Percentiles rank a stretch among this genome's conserved stretches.
These are phyloP conservation scores for Lasius fuliginosus DNA, from an alignment of 2,888 invertebrate species.

Conservation along the genomic window DNA sequence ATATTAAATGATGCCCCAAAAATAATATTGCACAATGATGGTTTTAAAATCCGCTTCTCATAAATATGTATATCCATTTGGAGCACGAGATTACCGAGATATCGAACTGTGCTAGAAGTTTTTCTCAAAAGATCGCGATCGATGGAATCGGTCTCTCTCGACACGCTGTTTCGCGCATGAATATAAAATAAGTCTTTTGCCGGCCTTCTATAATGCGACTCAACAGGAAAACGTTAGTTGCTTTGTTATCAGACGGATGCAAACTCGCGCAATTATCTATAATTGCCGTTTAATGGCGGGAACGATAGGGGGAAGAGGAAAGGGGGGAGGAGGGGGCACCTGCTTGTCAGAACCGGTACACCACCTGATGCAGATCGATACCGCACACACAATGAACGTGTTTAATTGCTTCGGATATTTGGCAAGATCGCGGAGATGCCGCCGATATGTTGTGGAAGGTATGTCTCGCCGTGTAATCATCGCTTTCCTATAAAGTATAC, in stretches of 20 bases:
- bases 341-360: slow-evolving; percentile 58
- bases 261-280: slow-evolving; percentile 75
- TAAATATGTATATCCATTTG: slow-evolving; percentile 46
- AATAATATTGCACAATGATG: neutral
- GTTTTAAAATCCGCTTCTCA: slow-evolving; percentile 30
- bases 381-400: slow-evolving; percentile 45
- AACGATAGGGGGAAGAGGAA: slow-evolving; percentile 30
- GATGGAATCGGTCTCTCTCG: slow-evolving; percentile 33
- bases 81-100: slow-evolving; percentile 36
- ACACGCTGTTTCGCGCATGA: slow-evolving; percentile 43
- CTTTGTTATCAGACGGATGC: slow-evolving; percentile 74
- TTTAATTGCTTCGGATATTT: slow-evolving; percentile 74
- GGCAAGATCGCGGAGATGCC: slow-evolving; percentile 65
- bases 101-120: slow-evolving; percentile 38
- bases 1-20: slow-evolving; percentile 19
- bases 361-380: slow-evolving; percentile 68
- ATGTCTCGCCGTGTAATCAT: slow-evolving; percentile 36
- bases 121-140: slow-evolving; percentile 24
- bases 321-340: slow-evolving; percentile 40
- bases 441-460: slow-evolving; percentile 39
- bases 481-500: slow-evolving; percentile 29
- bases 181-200: slow-evolving; percentile 43
- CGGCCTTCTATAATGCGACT: slow-evolving; percentile 33
- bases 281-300: slow-evolving; percentile 77
- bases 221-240: slow-evolving; percentile 74